These are phyloP conservation scores for Gari tellinella DNA, from an alignment of 2,888 invertebrate genomes.

Conservation along the genomic window DNA sequence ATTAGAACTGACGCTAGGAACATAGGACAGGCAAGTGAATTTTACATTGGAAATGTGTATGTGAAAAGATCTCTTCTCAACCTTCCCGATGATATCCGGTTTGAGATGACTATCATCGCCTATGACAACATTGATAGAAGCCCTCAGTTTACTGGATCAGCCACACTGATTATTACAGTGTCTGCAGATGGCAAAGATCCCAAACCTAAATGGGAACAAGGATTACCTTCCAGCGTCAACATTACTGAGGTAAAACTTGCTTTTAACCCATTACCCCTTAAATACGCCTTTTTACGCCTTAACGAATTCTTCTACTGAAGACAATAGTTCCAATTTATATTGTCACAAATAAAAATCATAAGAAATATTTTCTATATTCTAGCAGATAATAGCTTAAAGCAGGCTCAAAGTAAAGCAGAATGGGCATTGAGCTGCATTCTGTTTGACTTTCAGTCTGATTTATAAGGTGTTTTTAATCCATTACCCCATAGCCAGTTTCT, in stretches of 20 bases:
- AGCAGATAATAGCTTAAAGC: no score
- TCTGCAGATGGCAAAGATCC: constrained; percentile 75
- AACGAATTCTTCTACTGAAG: no score
- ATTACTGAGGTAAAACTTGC: constrained; percentile 43
- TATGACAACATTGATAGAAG: constrained; percentile 65
- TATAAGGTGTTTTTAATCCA: no score
- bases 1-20: constrained; percentile 8
- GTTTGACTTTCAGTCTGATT: no score
- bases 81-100: constrained; percentile 36
- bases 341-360: no score
- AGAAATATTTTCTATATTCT: no score
- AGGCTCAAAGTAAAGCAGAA: no score
- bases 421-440: no score
- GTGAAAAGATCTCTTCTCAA: constrained; percentile 30
- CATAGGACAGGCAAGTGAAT: constrained; percentile 3
- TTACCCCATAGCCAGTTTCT: no score
- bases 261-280: no score
- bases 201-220: constrained; percentile 51
- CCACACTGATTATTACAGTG: constrained; percentile 85
- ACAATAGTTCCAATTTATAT: no score
- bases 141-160: constrained; percentile 53
- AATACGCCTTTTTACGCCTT: no score
- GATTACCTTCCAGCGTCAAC: constrained; percentile 7
- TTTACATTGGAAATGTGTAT: constrained; percentile 19
- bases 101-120: constrained; percentile 44